These are phyloP conservation scores for Drosophila birchii DNA, from an alignment of 2,888 invertebrate genomes.

Conservation along the genomic window DNA sequence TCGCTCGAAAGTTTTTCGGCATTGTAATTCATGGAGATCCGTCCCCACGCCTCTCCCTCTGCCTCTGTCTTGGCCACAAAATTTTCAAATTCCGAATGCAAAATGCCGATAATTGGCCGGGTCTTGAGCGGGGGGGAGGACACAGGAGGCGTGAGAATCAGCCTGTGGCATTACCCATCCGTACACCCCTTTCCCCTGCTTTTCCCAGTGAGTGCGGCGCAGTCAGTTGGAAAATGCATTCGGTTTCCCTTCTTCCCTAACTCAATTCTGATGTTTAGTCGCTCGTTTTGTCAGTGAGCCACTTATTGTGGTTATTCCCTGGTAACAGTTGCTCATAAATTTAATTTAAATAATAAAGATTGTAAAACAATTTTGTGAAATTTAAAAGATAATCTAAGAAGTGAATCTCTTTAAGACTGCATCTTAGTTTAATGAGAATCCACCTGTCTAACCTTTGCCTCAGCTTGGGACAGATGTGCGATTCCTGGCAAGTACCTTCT, in stretches of 20 bases:
- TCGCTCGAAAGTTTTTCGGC: constrained; percentile 36
- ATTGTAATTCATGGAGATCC: constrained; percentile 65
- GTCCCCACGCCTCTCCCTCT: not conserved
- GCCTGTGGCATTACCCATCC: constrained; percentile 22
- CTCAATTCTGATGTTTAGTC: constrained; percentile 37
- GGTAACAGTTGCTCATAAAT: not conserved
- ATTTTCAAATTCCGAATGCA: constrained; percentile 29
- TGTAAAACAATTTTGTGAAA: not conserved
- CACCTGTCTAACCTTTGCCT: not conserved
- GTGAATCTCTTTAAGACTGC: not conserved
- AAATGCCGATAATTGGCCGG: constrained; percentile 35
- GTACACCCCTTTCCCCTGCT: not conserved
- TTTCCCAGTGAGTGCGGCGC: constrained; percentile 12
- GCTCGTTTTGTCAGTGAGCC: constrained; percentile 22
- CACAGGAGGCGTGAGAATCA: constrained; percentile 4
- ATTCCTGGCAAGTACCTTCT: not conserved
- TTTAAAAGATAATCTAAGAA: not conserved
- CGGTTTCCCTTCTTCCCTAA: not conserved
- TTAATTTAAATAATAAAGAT: not conserved
- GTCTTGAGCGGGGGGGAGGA: not conserved
- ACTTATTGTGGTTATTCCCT: constrained; percentile 1
- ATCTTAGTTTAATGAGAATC: not conserved
- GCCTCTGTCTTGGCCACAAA: constrained; percentile 44
- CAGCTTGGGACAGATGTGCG: not conserved
- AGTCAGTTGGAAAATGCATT: constrained; percentile 45